phyloP scores from a whole-genome alignment of 2,888 invertebrate species.

The Pheosia gnoma region DNA sequence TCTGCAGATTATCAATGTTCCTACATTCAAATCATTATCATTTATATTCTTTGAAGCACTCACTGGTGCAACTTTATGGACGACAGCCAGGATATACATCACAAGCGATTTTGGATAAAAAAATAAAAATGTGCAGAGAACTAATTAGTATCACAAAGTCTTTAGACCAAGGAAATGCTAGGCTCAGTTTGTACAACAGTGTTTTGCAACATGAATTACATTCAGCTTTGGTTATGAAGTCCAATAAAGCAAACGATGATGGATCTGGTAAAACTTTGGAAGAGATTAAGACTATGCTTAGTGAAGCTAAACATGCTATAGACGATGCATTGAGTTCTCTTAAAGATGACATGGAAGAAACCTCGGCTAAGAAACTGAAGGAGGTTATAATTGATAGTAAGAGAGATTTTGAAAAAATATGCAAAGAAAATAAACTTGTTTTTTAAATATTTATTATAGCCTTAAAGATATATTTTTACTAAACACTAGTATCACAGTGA shows the following conservation, averaged over 20 bases:
- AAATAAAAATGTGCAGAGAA: slow-evolving; percentile 87
- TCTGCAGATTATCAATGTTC: slow-evolving; percentile 88
- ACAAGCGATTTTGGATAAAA: slow-evolving; percentile 85
- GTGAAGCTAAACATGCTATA: slow-evolving; percentile 75
- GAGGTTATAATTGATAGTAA: slow-evolving; percentile 75
- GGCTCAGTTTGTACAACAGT: slow-evolving; percentile 90
- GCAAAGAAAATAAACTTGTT: slow-evolving; percentile 69
- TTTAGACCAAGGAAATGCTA: slow-evolving; percentile 89
- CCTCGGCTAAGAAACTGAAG: slow-evolving; percentile 81
- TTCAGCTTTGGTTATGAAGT: slow-evolving; percentile 80
- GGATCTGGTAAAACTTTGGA: slow-evolving; percentile 54
- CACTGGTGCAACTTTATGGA: slow-evolving; percentile 91
- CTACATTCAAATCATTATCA: slow-evolving; percentile 94
- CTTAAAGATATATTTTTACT: slow-evolving; percentile 23
- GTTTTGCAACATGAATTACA: slow-evolving; percentile 90
- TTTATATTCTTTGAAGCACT: slow-evolving; percentile 91
- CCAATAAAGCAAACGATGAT: slow-evolving; percentile 67
- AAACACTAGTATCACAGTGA: slow-evolving; percentile 57
- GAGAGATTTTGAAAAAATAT: slow-evolving; percentile 75
- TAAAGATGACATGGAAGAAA: slow-evolving; percentile 80
- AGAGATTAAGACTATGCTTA: slow-evolving; percentile 65
- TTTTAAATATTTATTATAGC: slow-evolving; percentile 37
- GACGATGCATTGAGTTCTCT: slow-evolving; percentile 71
- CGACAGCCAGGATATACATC: slow-evolving; percentile 86
- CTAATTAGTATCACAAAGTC: slow-evolving; percentile 85